These are phyloP conservation scores for Marisa cornuarietis DNA, from an alignment of 1,140 invertebrate genomes.

Conservation along the genomic window DNA sequence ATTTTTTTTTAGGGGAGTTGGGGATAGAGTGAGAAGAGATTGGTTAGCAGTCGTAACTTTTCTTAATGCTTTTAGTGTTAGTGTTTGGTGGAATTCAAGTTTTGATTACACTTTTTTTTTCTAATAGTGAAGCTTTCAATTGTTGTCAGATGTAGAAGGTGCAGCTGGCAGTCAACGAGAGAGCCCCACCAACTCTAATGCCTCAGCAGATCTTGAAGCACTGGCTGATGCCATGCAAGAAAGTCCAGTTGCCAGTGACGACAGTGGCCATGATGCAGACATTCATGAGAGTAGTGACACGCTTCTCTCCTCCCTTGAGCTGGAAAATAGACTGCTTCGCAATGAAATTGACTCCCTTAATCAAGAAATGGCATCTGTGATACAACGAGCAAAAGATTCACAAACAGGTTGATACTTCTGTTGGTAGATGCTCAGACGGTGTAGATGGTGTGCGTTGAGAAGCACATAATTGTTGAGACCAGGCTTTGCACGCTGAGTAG, in stretches of 20 bases:
- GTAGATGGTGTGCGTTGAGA: too few relatives aligned
- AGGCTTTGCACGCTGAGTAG: too few relatives aligned
- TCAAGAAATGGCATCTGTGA: conserved; percentile 70
- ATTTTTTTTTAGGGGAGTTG: too few relatives aligned
- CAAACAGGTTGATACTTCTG: conserved; percentile 66
- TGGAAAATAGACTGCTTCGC: conserved; percentile 68
- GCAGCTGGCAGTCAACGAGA: conserved; percentile 36
- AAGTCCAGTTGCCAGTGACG: conserved; percentile 53
- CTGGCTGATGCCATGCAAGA: conserved; percentile 56
- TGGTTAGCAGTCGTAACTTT: too few relatives aligned
- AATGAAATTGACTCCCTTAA: conserved; percentile 72
- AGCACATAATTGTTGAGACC: too few relatives aligned
- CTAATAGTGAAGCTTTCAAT: too few relatives aligned
- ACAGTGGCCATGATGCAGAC: conserved; percentile 49
- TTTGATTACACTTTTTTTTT: too few relatives aligned
- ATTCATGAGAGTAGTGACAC: conserved; percentile 28
- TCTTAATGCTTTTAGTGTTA: too few relatives aligned
- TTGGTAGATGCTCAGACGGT: not conserved
- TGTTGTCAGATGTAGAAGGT: conserved; percentile 8
- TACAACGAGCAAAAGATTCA: conserved; percentile 69
- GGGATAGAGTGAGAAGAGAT: too few relatives aligned
- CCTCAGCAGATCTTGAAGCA: conserved; percentile 49
- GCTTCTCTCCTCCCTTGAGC: conserved; percentile 54
- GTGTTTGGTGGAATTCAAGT: too few relatives aligned
- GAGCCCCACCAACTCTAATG: conserved; percentile 48